Evolutionary conservation across 2,113 vertebrate species (phyloP), one percentile per base, ranked within the genome.

Genomic region (Lycocorax pyrrhopterus): DNA sequence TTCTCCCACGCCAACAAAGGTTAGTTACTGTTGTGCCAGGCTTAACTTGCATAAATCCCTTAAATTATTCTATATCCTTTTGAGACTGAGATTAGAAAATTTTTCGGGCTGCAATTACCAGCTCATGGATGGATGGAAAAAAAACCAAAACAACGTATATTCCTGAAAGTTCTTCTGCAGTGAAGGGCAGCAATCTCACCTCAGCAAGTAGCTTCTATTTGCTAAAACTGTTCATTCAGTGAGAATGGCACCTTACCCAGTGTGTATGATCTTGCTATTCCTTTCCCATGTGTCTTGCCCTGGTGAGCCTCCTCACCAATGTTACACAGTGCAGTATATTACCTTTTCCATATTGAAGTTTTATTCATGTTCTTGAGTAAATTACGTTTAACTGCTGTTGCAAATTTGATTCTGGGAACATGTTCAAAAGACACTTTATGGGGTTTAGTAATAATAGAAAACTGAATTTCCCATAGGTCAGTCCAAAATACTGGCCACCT

Each of bases 21-120:
- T 32, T 53, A 37, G 39, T 62, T 90, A 73, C 29, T 56, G 23
- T 44, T 92, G 37, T 7, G 0, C 12, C 11, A 68, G 29, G 22
- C 22, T 90, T 84, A 78, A 84, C 52, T 89, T 84, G 49, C 84
- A 82, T 72, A 94, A 96, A 84, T 89, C n/a, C 66, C 18, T 91
- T 87, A 68, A 92, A 90, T 84, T 47, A 72, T 51, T 80, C 6
- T 0, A 41, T 46, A 77, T 78, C 39, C 33, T 74, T 81, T 81
- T 39, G 80, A 44, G 66, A 79, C n/a, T 35, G 35, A 92, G 84
- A 89, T 55, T 78, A 81, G 52, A 91, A 69, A 51, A 23, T 8
- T 5, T 43, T 77, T 93, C 89, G 89, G 68, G 30, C 39, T 75
- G 22, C 43, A 89, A 84, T 87, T 90, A 74, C 18, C 39, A 55